Conservation (phyloP, 2,797 vertebrate species). For the Peromyscus melanophrys region DNA sequence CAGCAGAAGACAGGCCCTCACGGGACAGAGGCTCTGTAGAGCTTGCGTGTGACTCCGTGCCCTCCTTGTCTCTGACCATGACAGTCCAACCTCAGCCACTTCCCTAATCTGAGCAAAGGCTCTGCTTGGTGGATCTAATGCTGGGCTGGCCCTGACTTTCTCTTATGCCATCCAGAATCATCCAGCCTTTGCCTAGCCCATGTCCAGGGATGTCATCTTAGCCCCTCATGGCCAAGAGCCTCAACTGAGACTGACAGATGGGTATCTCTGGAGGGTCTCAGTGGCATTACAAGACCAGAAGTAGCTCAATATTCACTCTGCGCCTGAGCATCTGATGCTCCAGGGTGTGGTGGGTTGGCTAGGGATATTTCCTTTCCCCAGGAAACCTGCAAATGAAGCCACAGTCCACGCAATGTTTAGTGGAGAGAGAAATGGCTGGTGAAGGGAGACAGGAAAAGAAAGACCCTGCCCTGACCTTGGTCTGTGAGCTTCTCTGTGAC, state of each 20-base stretch:
- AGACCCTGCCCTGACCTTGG: not conserved
- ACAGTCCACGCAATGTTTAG: accelerated
- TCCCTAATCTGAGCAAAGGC: not conserved
- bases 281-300: not conserved
- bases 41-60: accelerated
- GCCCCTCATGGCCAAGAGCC: accelerated
- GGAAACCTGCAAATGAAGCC: not conserved
- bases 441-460: not conserved
- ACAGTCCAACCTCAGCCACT: not conserved
- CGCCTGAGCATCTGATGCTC: not conserved
- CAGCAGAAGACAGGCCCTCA: accelerated
- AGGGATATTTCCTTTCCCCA: not conserved
- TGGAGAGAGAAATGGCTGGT: not conserved
- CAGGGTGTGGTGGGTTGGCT: too few species aligned
- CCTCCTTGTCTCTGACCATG: not conserved
- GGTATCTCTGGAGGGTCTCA: accelerated
- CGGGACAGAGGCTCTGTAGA: accelerated
- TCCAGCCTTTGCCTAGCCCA: not conserved
- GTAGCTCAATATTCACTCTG: accelerated
- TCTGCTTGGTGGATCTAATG: not conserved
- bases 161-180: not conserved
- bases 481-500: too few species aligned
- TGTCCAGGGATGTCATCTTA: too few species aligned
- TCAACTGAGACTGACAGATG: accelerated
- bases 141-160: not conserved